Conservation (phyloP, 2,797 vertebrate genomes). For the Ceyx erithaca region DNA sequence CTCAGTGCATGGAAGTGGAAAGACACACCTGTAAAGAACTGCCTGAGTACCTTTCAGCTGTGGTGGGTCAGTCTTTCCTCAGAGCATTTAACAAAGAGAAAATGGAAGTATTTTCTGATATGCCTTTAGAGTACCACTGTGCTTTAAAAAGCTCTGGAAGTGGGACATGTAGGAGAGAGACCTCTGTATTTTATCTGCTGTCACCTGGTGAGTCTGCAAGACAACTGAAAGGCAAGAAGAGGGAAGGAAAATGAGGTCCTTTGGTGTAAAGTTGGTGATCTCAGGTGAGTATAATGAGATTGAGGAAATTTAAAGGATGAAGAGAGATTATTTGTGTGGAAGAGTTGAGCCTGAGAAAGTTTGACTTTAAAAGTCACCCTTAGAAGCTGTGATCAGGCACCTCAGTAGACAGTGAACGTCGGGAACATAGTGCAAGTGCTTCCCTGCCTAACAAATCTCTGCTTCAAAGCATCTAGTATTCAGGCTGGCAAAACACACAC, state of each 20-base stretch:
- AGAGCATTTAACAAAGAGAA: not conserved
- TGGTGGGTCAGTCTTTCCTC: not conserved
- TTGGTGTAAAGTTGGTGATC: not conserved
- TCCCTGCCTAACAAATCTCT: not conserved
- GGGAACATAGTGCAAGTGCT: not conserved
- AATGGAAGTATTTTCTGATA: not conserved
- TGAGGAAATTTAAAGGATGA: not conserved
- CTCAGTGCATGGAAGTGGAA: not conserved
- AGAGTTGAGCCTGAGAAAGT: not conserved
- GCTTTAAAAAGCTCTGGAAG: not conserved
- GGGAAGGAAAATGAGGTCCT: not conserved
- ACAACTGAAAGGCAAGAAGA: not conserved
- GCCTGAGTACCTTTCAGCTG: not conserved
- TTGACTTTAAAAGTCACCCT: not conserved
- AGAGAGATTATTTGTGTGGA: not conserved
- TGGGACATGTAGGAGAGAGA: accelerated
- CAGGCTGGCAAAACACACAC: not conserved
- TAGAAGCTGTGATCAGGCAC: not conserved
- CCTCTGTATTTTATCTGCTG: not conserved
- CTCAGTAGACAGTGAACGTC: not conserved
- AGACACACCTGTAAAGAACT: not conserved
- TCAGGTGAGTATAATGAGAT: not conserved
- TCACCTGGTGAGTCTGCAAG: not conserved
- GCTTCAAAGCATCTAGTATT: not conserved
- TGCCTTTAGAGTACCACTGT: not conserved